Evolutionary conservation across 2,113 vertebrate genomes (phyloP).

Genomic region (Zosterops pallidus): DNA sequence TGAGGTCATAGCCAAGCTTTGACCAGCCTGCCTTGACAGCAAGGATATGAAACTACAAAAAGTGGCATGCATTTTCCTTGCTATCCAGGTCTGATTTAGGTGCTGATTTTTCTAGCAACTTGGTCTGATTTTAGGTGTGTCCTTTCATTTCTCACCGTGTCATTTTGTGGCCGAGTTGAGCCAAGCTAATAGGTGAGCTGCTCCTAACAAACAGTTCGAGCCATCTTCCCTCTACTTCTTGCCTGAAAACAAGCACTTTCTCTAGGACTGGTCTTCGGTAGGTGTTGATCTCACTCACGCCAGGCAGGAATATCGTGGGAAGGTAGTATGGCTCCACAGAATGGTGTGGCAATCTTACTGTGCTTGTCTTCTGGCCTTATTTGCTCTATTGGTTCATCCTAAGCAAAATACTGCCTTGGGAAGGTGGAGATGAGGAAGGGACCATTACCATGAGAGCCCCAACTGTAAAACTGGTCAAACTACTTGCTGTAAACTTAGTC

Average conservation of each 20-base stretch:
- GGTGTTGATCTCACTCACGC: neutral
- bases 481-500: neutral
- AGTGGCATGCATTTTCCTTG: neutral
- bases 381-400: neutral
- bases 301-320: neutral
- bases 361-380: neutral
- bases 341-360: fast-evolving
- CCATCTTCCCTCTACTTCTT: neutral
- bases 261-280: neutral
- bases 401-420: neutral
- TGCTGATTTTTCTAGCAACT: neutral
- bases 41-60: neutral
- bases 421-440: neutral
- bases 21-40: neutral
- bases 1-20: neutral
- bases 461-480: neutral
- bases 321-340: neutral
- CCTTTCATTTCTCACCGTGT: neutral
- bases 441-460: neutral
- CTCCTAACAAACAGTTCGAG: neutral
- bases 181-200: neutral
- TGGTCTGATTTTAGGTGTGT: neutral
- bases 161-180: neutral
- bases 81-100: neutral
- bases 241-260: neutral